phyloP scores from a whole-genome alignment of 2,888 invertebrate genomes.

The Pristionchus exspectatus region DNA sequence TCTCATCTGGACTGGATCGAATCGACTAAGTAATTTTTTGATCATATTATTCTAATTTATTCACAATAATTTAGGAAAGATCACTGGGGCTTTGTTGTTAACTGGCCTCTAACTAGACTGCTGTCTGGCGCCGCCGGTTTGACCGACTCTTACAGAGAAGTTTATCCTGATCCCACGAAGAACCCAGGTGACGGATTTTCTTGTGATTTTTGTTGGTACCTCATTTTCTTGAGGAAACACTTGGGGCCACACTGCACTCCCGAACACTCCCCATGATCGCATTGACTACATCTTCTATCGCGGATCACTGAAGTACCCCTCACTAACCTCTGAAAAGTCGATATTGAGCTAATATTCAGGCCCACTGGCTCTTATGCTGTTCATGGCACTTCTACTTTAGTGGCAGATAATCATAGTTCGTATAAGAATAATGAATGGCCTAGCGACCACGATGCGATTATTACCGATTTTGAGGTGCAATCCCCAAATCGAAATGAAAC shows the following conservation, averaged over 20 bases:
- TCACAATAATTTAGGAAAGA: not conserved
- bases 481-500: no score
- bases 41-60: not conserved
- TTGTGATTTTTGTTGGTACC: no score
- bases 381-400: not conserved
- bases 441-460: not conserved
- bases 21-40: slow-evolving; percentile 56
- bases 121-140: no score
- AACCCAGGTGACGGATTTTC: no score
- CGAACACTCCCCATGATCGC: not conserved
- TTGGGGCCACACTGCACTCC: no score
- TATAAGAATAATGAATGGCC: not conserved
- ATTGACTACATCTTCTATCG: not conserved
- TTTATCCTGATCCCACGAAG: no score
- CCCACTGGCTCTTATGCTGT: not conserved
- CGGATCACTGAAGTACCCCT: not conserved
- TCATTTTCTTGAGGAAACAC: not conserved
- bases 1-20: slow-evolving; percentile 72
- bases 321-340: not conserved
- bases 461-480: not conserved
- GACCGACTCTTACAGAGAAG: no score
- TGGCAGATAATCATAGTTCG: not conserved
- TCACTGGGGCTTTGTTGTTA: no score
- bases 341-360: not conserved
- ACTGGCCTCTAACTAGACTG: not conserved